These are phyloP conservation scores for Onthophagus sagittarius DNA, from an alignment of 2,888 invertebrate genomes.

Conservation along the genomic window DNA sequence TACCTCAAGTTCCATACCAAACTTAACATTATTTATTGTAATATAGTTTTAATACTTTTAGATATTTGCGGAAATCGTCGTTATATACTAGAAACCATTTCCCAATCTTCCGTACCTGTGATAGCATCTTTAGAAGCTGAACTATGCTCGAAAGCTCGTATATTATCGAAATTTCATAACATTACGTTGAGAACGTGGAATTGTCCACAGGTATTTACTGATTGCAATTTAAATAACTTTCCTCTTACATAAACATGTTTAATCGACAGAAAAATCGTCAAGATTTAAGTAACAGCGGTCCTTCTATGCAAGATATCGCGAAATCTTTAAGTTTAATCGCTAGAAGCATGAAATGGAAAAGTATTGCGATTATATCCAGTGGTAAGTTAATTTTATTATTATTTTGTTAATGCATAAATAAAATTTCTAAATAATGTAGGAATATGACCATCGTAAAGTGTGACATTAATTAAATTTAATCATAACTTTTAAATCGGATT, in stretches of 20 bases:
- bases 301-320: slow-evolving; percentile 50
- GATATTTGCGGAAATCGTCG: slow-evolving; percentile 52
- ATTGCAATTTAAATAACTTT: too few species aligned
- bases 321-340: slow-evolving; percentile 51
- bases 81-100: slow-evolving; percentile 49
- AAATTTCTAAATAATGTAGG: too few species aligned
- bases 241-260: too few species aligned
- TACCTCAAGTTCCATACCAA: too few species aligned
- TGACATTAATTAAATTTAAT: too few species aligned
- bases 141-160: slow-evolving; percentile 51
- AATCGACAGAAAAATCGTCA: slow-evolving; percentile 12
- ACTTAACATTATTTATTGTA: too few species aligned
- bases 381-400: slow-evolving; percentile 45
- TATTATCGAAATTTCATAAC: slow-evolving; percentile 52
- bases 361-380: slow-evolving; percentile 52
- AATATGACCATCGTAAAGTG: too few species aligned
- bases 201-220: slow-evolving; percentile 51
- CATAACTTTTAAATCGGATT: too few species aligned
- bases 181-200: slow-evolving; percentile 54
- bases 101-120: slow-evolving; percentile 47
- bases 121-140: slow-evolving; percentile 52
- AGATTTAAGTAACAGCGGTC: slow-evolving; percentile 38
- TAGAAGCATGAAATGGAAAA: slow-evolving; percentile 54
- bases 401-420: neutral
- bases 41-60: slow-evolving; percentile 38